Evolutionary conservation across 2,797 vertebrate species (phyloP), one percentile per base, ranked within the genome.

Genomic region (Meriones psammophilus): DNA sequence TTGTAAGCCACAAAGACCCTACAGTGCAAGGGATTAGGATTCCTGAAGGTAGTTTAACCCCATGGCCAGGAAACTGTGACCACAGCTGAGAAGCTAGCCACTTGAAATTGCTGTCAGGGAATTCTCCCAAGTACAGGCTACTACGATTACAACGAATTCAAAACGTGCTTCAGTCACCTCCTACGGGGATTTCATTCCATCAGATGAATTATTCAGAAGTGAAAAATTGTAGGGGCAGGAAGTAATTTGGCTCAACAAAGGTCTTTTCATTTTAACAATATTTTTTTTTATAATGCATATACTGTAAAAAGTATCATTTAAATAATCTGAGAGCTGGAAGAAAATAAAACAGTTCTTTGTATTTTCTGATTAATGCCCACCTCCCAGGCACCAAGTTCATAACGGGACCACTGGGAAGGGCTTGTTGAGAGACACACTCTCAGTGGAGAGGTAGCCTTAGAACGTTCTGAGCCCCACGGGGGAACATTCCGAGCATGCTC

Each of bases 91-190:
- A 96, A 36, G 39, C 79, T 46, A 71, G 62, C 78, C 64, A 71
- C 85, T 89, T 84, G 85, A 86, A 93, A 92, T 83, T 50, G 64
- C 60, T 46, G 71, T 87, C 87, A 93, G 89, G 74, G 28, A 88
- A 78, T 90, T 92, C 92, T 50, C 74, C 60, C 73, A 85, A 81
- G 83, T 58, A 73, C 71, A 94, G 71, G 68, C 81, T 96, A 94
- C 96, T 80, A 83, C 33, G 77, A 56, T 93, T 93, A 88, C 71
- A 93, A 94, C 92, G 89, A 81, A 88, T 92, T 94, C 89, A 86
- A 96, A 94, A 89, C 92, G 77, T 33, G 8, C 77, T 86, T 89
- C 56, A 10, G 4, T 95, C 91, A 94, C 95, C 60, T 96, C 76
- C 80, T 60, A 33, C 28, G 68, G 50, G 91, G 50, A 88, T 94